Percentiles rank a stretch among this genome's conserved stretches.
Conservation (phyloP, 2,888 invertebrate species). For the Argyresthia goedartella region DNA sequence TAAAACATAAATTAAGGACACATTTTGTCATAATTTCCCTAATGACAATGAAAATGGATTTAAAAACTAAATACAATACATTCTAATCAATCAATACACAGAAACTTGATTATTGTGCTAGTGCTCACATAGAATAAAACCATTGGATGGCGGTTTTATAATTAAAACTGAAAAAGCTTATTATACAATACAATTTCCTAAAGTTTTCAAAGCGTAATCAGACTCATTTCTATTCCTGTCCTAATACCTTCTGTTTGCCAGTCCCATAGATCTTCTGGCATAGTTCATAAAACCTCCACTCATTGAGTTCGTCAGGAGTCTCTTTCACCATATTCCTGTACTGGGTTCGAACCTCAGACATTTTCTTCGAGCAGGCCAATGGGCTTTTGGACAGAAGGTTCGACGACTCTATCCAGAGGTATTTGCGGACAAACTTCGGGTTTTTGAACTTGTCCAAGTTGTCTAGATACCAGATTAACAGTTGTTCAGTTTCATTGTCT, state of each 20-base stretch:
- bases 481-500: slow-evolving; percentile 38
- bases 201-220: too few species aligned
- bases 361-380: slow-evolving; percentile 50
- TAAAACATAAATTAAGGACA: too few species aligned
- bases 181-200: too few species aligned
- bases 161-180: too few species aligned
- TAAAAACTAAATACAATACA: background rate
- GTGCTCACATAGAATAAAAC: background rate
- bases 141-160: too few species aligned
- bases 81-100: background rate
- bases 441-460: slow-evolving; percentile 60
- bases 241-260: slow-evolving; percentile 31
- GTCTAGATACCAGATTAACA: slow-evolving; percentile 49
- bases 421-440: slow-evolving; percentile 47
- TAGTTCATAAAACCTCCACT: slow-evolving; percentile 45
- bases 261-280: slow-evolving; percentile 62
- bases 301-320: slow-evolving; percentile 27
- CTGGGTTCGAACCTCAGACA: slow-evolving; percentile 48
- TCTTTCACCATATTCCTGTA: slow-evolving; percentile 50
- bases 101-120: background rate
- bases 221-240: background rate
- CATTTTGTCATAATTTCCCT: too few species aligned
- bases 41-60: too few species aligned
- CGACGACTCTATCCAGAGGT: slow-evolving; percentile 51
- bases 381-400: slow-evolving; percentile 42